Evolutionary conservation across 2,888 invertebrate species (phyloP), one percentile per base, ranked within the genome.

Genomic region (Boloria euphrosyne): DNA sequence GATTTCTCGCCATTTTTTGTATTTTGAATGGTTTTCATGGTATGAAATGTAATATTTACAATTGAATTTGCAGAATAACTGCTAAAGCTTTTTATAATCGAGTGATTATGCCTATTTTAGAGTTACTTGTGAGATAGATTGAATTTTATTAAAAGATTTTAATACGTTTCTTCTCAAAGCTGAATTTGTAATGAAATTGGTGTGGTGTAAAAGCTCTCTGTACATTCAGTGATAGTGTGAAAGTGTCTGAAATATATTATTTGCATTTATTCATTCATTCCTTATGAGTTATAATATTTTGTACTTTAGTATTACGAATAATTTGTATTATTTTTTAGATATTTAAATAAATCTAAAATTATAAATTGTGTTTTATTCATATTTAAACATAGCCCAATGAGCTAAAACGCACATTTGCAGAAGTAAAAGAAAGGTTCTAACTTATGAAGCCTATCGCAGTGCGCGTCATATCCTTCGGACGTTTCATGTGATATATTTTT

Each of bases 201-300:
- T 46, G 57, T n/a, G 57, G n/a, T 57, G 22, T 10, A 38, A 38
- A 38, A 38, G 10, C 31, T 31, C 31, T 38, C 31, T 38, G 31
- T 38, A 38, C 31, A 38, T 38, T 38, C 10, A 38, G 31, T 38
- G 31, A 38, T 38, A 38, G 31, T 38, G 10, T 38, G 10, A 38
- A 38, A 10, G 31, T 38, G 31, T 38, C 10, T 10, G 7, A 46
- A 47, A 53, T n/a, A 27, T 59, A 51, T 61, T 52, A 52, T 51
- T 46, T 72, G 85, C 84, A 86, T 86, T 87, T 87, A 85, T 80
- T 76, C 72, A 79, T 83, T 82, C 85, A 89, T 89, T 89, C 88
- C 89, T 83, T 63, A 31, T 68, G 46, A 47, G 58, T 67, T 62
- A 58, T 67, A 66, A 70, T 70, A 69, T 65, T 75, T 71, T 71